Evolutionary conservation across 2,113 vertebrate species (phyloP).

Genomic region (Tenrec ecaudatus): DNA sequence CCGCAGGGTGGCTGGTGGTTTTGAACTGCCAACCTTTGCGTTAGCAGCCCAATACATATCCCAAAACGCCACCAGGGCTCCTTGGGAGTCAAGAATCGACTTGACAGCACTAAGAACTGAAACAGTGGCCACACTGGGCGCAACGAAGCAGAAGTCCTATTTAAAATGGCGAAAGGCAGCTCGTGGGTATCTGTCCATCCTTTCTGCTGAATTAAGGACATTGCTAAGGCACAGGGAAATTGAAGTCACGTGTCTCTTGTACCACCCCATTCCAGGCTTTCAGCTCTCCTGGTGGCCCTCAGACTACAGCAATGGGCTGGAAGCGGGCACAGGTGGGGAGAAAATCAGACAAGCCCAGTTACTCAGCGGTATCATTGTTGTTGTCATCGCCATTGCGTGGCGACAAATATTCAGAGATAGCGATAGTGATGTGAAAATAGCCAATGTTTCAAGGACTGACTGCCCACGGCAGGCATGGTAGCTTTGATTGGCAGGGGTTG

Average conservation of each 20-base stretch:
- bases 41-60: no score
- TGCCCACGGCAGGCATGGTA: neutral
- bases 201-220: constrained; percentile 36
- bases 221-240: neutral
- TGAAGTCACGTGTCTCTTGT: constrained; percentile 22
- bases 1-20: no score
- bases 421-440: constrained; percentile 48
- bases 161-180: no score
- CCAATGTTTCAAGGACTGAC: neutral
- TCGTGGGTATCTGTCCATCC: neutral
- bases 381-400: no score
- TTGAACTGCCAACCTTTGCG: no score
- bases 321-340: neutral
- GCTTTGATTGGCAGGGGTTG: neutral
- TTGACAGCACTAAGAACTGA: neutral
- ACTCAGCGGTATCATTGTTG: constrained; percentile 22
- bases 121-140: neutral
- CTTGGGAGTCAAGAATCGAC: neutral
- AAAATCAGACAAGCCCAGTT: constrained; percentile 36
- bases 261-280: neutral
- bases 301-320: constrained; percentile 31
- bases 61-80: neutral
- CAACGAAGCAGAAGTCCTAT: neutral
- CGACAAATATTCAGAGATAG: constrained; percentile 16
- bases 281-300: neutral